Evolutionary conservation across 2,888 invertebrate genomes (phyloP).

Genomic region (Ectemnius continuus): DNA sequence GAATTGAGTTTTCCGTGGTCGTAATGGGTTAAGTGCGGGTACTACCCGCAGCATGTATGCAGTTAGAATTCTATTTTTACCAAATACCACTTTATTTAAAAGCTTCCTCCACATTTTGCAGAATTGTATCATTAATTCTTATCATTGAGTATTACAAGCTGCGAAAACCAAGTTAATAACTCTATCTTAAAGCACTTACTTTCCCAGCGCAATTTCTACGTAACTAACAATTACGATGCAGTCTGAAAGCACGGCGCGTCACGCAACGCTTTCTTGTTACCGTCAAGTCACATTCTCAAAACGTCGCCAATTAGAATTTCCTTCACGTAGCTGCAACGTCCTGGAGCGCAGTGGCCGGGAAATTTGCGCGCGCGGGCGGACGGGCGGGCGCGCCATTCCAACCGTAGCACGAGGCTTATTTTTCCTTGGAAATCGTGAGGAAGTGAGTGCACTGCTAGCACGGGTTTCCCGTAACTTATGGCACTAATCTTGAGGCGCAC

Average conservation of each 20-base stretch:
- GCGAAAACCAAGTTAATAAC: slow-evolving; percentile 44
- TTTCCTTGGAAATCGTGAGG: slow-evolving; percentile 5
- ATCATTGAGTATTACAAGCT: slow-evolving; percentile 51
- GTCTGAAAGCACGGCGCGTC: neutral
- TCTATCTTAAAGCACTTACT: slow-evolving; percentile 37
- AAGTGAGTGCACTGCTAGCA: too few species aligned
- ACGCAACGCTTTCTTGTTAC: neutral
- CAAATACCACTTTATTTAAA: too few species aligned
- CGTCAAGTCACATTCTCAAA: slow-evolving; percentile 16
- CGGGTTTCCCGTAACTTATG: slow-evolving; percentile 16
- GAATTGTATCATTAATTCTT: slow-evolving; percentile 6
- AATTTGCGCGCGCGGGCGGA: neutral
- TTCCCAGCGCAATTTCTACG: slow-evolving; percentile 20
- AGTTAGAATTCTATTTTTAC: too few species aligned
- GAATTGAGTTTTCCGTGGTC: slow-evolving; percentile 4
- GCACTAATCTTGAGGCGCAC: slow-evolving; percentile 15
- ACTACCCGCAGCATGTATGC: neutral
- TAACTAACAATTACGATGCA: slow-evolving; percentile 37
- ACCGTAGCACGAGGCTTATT: slow-evolving; percentile 14
- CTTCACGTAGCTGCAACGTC: neutral
- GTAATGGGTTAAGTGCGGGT: slow-evolving; percentile 4
- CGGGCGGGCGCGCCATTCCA: slow-evolving; percentile 8
- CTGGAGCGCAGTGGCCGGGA: neutral
- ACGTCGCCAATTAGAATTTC: neutral
- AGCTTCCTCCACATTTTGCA: too few species aligned